phyloP scores from a whole-genome alignment of 2,797 vertebrate genomes.

The Pipistrellus pygmaeus region DNA sequence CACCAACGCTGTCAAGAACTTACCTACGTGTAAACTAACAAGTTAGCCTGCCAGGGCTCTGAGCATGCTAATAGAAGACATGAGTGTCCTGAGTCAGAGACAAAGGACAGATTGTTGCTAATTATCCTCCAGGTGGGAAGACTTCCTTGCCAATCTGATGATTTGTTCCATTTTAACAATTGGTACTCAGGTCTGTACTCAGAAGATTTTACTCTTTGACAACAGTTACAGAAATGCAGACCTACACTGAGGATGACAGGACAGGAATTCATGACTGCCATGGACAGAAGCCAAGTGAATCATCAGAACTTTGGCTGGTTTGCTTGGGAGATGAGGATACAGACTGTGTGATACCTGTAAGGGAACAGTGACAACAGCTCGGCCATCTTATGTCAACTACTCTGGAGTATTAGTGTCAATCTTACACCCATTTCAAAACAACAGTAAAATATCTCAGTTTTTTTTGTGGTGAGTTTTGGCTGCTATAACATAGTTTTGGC shows the following conservation, averaged over 20 bases:
- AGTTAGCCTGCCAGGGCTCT: too few relatives aligned
- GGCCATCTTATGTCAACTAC: background rate
- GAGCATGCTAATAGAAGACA: too few relatives aligned
- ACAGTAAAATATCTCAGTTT: background rate
- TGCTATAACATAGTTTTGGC: background rate
- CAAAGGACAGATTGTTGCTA: background rate
- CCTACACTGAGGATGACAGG: background rate
- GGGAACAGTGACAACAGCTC: background rate
- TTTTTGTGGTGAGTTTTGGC: background rate
- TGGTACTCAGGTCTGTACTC: background rate
- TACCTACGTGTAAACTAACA: too few relatives aligned
- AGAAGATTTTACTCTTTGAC: background rate
- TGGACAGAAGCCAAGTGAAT: background rate
- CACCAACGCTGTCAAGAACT: too few relatives aligned
- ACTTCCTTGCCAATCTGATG: background rate
- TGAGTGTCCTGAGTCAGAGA: too few relatives aligned
- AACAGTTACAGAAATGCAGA: background rate
- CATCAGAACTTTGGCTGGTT: background rate
- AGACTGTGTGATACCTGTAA: background rate
- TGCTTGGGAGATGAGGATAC: background rate
- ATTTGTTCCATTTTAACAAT: background rate
- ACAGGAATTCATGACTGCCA: background rate
- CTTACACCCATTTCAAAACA: background rate
- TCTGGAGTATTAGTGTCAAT: background rate
- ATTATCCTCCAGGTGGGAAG: background rate